These are phyloP conservation scores for Atopsyche davidsoni DNA, from an alignment of 1,140 invertebrate species.

Conservation along the genomic window DNA sequence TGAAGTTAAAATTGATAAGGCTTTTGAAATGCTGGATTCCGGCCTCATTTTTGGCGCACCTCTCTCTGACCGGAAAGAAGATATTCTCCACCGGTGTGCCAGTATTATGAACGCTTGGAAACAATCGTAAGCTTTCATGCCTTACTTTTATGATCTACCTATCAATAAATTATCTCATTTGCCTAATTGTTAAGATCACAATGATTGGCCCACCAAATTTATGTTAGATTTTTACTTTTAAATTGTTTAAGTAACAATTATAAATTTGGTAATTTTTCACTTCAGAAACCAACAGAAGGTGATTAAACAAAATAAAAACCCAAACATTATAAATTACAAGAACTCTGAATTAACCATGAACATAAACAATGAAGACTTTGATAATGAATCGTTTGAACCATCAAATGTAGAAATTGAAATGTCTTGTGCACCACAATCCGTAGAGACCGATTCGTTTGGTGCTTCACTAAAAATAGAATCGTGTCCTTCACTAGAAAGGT, in stretches of 20 bases:
- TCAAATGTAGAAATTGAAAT: conserved; percentile 21
- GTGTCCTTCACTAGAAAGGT: conserved; percentile 60
- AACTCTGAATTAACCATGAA: conserved; percentile 19
- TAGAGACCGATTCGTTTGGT: conserved; percentile 31
- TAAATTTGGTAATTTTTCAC: too few species aligned
- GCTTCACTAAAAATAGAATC: conserved; percentile 35
- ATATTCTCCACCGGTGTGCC: conserved; percentile 52
- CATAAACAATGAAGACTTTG: conserved; percentile 18
- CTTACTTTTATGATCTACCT: too few species aligned
- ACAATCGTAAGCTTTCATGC: background rate
- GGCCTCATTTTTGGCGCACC: conserved; percentile 77
- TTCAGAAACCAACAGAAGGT: background rate
- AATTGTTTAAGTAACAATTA: background rate
- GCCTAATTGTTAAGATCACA: conserved; percentile 24
- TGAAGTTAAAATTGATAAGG: conserved; percentile 36
- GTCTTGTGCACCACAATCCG: conserved; percentile 4
- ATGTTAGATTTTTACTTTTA: conserved; percentile 1
- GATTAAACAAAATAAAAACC: conserved; percentile 1
- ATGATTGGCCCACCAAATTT: conserved; percentile 9
- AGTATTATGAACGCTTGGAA: conserved; percentile 37
- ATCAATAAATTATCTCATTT: too few species aligned
- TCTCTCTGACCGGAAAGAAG: conserved; percentile 39
- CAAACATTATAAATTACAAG: conserved; percentile 20
- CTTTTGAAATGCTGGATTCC: conserved; percentile 69
- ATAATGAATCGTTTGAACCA: conserved; percentile 13